Evolutionary conservation across 2,888 invertebrate genomes (phyloP).

Genomic region (Pollenia labialis): DNA sequence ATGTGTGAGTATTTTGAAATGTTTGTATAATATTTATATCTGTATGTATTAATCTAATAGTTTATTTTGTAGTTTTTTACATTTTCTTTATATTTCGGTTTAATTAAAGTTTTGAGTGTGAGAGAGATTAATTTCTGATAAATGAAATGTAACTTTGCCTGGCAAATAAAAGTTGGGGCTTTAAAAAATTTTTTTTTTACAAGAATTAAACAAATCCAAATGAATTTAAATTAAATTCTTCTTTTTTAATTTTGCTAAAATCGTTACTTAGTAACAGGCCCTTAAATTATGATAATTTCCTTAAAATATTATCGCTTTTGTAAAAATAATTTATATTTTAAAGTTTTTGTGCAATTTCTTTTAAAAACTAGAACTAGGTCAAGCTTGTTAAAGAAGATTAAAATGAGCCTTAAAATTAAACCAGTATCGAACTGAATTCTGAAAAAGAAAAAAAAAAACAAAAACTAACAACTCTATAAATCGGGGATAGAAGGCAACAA

Average conservation of each 20-base stretch:
- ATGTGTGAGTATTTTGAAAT: neutral
- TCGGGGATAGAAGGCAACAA: constrained; percentile 1
- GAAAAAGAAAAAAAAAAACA: neutral
- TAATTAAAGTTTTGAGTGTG: constrained; percentile 29
- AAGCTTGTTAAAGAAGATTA: constrained; percentile 6
- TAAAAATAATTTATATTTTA: constrained; percentile 13
- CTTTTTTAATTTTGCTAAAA: neutral
- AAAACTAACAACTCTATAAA: constrained; percentile 41
- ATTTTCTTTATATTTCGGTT: constrained; percentile 23
- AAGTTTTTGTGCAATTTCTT: neutral
- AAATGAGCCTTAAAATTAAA: constrained; percentile 42
- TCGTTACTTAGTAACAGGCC: neutral
- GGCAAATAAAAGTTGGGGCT: neutral
- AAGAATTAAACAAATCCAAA: neutral
- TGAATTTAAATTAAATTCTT: neutral
- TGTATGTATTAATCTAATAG: constrained; percentile 1
- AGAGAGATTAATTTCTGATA: neutral
- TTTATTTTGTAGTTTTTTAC: constrained; percentile 33
- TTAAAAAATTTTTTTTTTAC: neutral
- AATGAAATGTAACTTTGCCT: neutral
- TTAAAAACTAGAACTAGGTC: constrained; percentile 28
- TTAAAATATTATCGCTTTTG: neutral
- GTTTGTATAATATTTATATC: neutral
- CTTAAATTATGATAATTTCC: neutral
- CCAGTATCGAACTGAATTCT: neutral